Base-by-base conservation (phyloP, 64 coral and sea anemone species). In the Stichodactyla helianthus region DNA sequence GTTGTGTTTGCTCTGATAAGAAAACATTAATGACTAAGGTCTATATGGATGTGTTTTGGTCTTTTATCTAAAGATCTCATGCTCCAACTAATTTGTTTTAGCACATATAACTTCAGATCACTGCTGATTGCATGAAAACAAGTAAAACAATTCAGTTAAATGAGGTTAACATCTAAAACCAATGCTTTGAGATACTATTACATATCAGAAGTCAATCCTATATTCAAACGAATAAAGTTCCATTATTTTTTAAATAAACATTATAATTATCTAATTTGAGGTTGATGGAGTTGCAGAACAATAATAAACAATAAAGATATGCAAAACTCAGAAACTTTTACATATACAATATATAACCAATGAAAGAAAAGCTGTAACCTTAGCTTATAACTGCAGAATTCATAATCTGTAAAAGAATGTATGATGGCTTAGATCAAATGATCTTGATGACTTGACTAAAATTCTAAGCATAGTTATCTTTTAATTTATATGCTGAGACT, bases 221-320 rank as follows among this genome's bases (percentile, higher is more conserved):
- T 74, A 25, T 74, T 31, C 4, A 13, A 74, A 35, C 10, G 23
- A 74, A 74, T 13, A 27, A 74, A 74, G 31, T 74, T 71, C 23
- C 22, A 71, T 10, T 71, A 12, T 71, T 71, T 74, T 74, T 28
- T 31, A 27, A 31, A 74, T 31, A 13, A 0, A 26, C n/a, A 74
- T 70, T 7, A 71, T 71, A n/a, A 4, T 10, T 31, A 74, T 74
- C 25, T 27, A 23, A 5, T 4, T 31, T 74, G 25, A 9, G 17
- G 19, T 70, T 74, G 68, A 74, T 74, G 26, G n/a, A 28, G 27
- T 26, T 13, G 12, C 25, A 74, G 12, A 74, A 31, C 23, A 74
- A 74, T 74, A 74, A 74, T 31, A 74, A 74, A 19, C 68, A 74
- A 74, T 12, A 27, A 74, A 74, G 68, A 74, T 35, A 74, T 74